A percentile compares a stretch with the other conserved stretches of the same genome.
phyloP scores from a whole-genome alignment of 2,797 vertebrate species.

The Leptoclinus maculatus region DNA sequence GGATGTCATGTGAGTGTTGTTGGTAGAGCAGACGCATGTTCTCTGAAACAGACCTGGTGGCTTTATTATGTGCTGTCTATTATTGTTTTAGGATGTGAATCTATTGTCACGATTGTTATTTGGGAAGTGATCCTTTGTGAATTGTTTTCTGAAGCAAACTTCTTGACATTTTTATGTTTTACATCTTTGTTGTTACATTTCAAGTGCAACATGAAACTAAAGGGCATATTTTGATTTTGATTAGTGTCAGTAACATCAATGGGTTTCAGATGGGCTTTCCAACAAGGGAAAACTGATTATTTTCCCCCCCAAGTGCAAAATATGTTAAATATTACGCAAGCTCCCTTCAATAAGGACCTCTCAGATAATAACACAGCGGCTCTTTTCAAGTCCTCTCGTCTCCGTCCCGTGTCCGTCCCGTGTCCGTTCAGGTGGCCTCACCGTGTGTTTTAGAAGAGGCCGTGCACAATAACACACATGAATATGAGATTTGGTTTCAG shows the following conservation, averaged over 20 bases:
- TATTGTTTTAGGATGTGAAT: neutral
- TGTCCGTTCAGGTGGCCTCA: constrained; percentile 47
- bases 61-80: neutral
- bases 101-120: neutral
- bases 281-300: constrained; percentile 59
- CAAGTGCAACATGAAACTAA: constrained; percentile 42
- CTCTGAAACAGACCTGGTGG: neutral
- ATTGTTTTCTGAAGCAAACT: constrained; percentile 34
- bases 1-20: constrained; percentile 30
- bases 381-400: constrained; percentile 67
- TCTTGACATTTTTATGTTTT: constrained; percentile 45
- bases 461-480: constrained; percentile 26
- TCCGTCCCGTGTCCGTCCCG: constrained; percentile 23
- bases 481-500: constrained; percentile 30
- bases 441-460: constrained; percentile 39
- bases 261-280: too few relatives aligned
- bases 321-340: constrained; percentile 48
- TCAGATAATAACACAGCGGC: constrained; percentile 63
- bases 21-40: neutral
- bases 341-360: constrained; percentile 60
- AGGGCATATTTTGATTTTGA: constrained; percentile 48
- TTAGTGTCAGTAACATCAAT: constrained; percentile 45
- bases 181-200: constrained; percentile 31
- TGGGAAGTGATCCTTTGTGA: constrained; percentile 14
- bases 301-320: constrained; percentile 37